Evolutionary conservation across 2,797 vertebrate genomes (phyloP), one percentile per base, ranked within the genome.

Genomic region (Acanthiza pusilla): DNA sequence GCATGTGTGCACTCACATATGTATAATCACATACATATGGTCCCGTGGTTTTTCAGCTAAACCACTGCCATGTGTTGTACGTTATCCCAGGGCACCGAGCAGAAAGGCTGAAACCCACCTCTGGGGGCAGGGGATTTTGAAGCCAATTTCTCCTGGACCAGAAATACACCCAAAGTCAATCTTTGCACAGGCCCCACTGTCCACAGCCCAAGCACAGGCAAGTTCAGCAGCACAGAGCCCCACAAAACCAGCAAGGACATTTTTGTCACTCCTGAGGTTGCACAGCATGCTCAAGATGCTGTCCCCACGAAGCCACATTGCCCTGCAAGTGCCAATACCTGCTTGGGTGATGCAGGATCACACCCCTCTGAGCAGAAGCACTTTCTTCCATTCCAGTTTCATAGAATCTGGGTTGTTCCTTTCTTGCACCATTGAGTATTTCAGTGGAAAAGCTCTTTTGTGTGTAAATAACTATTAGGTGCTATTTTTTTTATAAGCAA

Each of bases 401-500:
- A 8, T 30, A 34, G 40, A 67, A 34, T 19, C 30, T 66, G 80
- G 5, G 27, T 47, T 76, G 68, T 30, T 81, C 40, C 42, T 57
- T 75, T 55, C 74, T 79, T 72, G 36, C n/a, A 36, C n/a, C 0
- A 0, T 42, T 91, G 45, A 74, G 38, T 32, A 47, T 86, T 91
- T 87, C 80, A 54, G 55, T 36, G 21, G n/a, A 68, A 84, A 84
- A 68, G 55, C 63, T 91, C 77, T 88, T 94, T 71, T 88, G 83
- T 89, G 80, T 76, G 82, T 95, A 95, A 96, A 97, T 93, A 96
- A 88, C 51, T 85, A 80, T 68, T 68, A 95, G 71, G 63, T 92
- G 74, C 2, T 57, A 4, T 16, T 21, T 68, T 43, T 78, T 95
- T 83, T 60, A 19, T 73, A 95, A 84, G 63, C 38, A 77, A 80